Conservation (phyloP, 1,140 invertebrate species). For the Eueides isabella region DNA sequence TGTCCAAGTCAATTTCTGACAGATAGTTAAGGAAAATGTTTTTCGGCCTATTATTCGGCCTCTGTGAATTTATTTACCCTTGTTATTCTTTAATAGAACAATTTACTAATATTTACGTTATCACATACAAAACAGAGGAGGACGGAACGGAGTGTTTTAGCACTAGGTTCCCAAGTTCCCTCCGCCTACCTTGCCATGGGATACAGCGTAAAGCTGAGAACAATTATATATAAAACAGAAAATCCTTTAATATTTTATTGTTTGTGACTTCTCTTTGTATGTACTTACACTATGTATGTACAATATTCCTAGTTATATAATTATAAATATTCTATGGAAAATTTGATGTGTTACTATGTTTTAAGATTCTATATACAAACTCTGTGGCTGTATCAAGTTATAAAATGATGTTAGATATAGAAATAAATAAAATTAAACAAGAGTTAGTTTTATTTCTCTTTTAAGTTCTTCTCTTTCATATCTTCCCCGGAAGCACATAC, state of each 20-base stretch:
- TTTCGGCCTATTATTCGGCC: conserved; percentile 1
- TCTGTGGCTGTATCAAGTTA: neutral
- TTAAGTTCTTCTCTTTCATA: too few relatives aligned
- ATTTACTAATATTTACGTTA: neutral
- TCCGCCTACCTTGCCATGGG: too few relatives aligned
- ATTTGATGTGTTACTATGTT: neutral
- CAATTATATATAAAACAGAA: neutral
- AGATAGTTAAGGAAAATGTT: neutral
- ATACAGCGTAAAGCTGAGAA: too few relatives aligned
- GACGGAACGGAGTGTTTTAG: too few relatives aligned
- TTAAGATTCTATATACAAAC: neutral
- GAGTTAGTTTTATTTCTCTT: neutral
- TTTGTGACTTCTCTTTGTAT: neutral
- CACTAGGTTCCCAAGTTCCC: too few relatives aligned
- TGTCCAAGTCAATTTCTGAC: neutral
- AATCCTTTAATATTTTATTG: neutral
- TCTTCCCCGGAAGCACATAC: too few relatives aligned
- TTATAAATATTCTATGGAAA: neutral
- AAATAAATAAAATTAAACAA: neutral
- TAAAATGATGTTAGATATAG: neutral
- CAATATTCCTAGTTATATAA: neutral
- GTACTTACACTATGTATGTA: neutral
- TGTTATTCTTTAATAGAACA: neutral
- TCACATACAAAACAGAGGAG: too few relatives aligned
- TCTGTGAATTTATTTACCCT: neutral